Conservation (phyloP, 2,797 vertebrate genomes). For the Jordanella pulchra region DNA sequence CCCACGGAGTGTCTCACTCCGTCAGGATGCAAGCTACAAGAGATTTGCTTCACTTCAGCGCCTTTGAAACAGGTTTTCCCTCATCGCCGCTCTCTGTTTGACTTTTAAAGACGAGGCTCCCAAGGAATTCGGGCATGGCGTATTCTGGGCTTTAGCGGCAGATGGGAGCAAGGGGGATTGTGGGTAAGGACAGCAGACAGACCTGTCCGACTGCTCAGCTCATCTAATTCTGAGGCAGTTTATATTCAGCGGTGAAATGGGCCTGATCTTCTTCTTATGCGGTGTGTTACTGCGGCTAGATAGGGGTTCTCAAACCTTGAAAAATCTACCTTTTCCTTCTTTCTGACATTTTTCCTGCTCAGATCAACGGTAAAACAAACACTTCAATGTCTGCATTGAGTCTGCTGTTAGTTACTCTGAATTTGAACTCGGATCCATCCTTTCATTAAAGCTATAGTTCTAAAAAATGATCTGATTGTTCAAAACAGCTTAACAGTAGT, state of each 20-base stretch:
- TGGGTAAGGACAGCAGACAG: slow-evolving; percentile 13
- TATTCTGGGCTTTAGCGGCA: slow-evolving; percentile 34
- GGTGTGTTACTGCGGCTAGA: slow-evolving; percentile 36
- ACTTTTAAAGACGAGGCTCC: slow-evolving; percentile 63
- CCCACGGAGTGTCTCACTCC: slow-evolving; percentile 58
- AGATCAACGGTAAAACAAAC: no score
- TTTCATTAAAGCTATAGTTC: no score
- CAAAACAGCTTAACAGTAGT: no score
- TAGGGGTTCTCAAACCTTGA: not conserved
- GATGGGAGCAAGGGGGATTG: slow-evolving; percentile 22
- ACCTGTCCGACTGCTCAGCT: slow-evolving; percentile 37
- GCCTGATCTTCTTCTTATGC: slow-evolving; percentile 50
- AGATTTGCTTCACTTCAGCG: slow-evolving; percentile 67
- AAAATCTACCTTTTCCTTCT: no score
- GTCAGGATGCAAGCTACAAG: slow-evolving; percentile 59
- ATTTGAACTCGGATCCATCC: no score
- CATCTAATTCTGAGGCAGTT: slow-evolving; percentile 28
- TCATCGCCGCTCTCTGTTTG: slow-evolving; percentile 63
- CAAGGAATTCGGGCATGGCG: slow-evolving; percentile 30
- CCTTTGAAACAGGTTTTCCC: slow-evolving; percentile 68
- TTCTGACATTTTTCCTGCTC: no score
- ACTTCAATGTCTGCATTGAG: no score
- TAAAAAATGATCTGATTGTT: no score
- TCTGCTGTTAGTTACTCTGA: no score
- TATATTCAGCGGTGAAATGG: slow-evolving; percentile 12